These are phyloP conservation scores for Rhimphoctona megacephalus DNA, from an alignment of 2,888 invertebrate genomes.

Conservation along the genomic window DNA sequence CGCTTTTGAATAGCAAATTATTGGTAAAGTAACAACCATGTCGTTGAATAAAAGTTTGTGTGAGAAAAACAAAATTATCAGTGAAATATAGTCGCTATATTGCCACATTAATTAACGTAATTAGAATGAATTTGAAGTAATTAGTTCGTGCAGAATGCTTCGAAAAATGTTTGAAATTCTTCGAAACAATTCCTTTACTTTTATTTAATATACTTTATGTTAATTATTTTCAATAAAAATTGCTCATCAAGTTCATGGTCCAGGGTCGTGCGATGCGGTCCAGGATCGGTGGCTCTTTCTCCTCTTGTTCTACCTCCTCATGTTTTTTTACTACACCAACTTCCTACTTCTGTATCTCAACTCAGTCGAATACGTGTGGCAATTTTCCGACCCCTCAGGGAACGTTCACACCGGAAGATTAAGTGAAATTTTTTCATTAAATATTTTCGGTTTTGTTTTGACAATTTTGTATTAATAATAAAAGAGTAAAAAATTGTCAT, in stretches of 20 bases:
- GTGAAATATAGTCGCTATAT: not conserved
- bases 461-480: not conserved
- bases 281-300: conserved; percentile 2
- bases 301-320: not conserved
- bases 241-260: conserved; percentile 3
- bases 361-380: not conserved
- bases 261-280: conserved; percentile 12
- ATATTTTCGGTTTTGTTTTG: not conserved
- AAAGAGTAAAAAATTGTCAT: not conserved
- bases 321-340: not conserved
- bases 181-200: not conserved
- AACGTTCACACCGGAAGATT: conserved; percentile 2
- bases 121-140: not conserved
- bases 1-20: not conserved
- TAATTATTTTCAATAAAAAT: not conserved
- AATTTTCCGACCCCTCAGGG: not conserved
- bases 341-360: conserved; percentile 17
- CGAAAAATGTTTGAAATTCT: not conserved
- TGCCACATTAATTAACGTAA: no score
- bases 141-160: not conserved
- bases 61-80: not conserved
- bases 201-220: not conserved
- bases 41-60: not conserved
- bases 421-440: not conserved
- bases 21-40: not conserved